Base-by-base conservation (phyloP, 2,797 vertebrate genomes). In the Helicolenus hilgendorfi region DNA sequence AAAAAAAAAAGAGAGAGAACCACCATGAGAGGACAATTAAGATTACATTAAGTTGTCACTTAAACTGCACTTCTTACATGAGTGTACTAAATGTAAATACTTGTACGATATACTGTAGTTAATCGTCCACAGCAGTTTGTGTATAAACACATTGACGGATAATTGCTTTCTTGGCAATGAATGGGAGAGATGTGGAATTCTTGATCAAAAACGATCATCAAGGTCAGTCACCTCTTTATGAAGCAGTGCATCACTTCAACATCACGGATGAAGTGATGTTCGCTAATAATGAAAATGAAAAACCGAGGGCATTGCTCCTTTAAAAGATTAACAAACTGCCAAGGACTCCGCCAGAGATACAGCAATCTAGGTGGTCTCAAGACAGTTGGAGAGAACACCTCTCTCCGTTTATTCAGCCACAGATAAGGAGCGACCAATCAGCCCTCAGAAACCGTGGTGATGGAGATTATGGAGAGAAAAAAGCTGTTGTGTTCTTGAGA, bases 281-380 rank as follows among this genome's bases (percentile, higher is more conserved):
- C 29, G 58, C 64, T 26, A 26, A 75, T 70, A 81, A 76, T 59
- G 49, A 89, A 82, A 58, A 70, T 62, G 2, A n/a, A 10, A 53
- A 77, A 62, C 13, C 18, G 10, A 18, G 29, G 22, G 35, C 41
- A 77, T 62, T 20, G 6, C 38, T 69, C 36, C 22, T 81, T 82
- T 45, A 27, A 76, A 75, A 73, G 74, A 85, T 71, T 27, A 91
- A 92, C 74, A 92, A 76, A 70, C 83, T 86, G 91, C 72, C 78
- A 80, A 24, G 22, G 72, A 79, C 62, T 68, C 84, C 22, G 70
- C 56, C 56, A 11, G 24, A 86, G 85, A 87, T 53, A 67, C 3
- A 14, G 62, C 86, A 65, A 74, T 85, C 83, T 87, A 86, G 94
- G 94, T 95, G 95, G 95, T 96, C 95, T 81, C 53, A 20, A 85